phyloP scores from a whole-genome alignment of 23 tunicate genomes.

The Trididemnum clinides region DNA sequence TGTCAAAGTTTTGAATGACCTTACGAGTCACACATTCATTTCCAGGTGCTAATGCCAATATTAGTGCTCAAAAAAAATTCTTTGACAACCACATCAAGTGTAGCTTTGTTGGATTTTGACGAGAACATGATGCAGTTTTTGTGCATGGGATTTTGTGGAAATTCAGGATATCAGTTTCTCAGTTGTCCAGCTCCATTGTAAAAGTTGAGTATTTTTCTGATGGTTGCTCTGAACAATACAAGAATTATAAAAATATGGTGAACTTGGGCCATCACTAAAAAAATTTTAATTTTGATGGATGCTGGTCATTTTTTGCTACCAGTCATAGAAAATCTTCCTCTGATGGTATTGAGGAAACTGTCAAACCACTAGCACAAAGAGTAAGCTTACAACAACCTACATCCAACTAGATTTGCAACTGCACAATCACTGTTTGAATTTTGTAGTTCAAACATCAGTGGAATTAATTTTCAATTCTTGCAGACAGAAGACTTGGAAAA shows the following conservation, averaged over 20 bases:
- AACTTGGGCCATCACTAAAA: slow-evolving; percentile 41
- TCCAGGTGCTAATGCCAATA: too few species aligned
- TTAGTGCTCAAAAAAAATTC: too few species aligned
- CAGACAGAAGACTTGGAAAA: slow-evolving; percentile 11
- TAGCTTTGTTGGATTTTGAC: too few species aligned
- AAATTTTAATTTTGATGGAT: slow-evolving; percentile 30
- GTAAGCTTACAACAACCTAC: slow-evolving; percentile 20
- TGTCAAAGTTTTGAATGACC: too few species aligned
- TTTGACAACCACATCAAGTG: too few species aligned
- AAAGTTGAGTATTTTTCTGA: slow-evolving; percentile 39
- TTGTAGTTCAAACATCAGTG: slow-evolving; percentile 21
- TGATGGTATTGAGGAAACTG: slow-evolving; percentile 20
- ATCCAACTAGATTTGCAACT: slow-evolving; percentile 11
- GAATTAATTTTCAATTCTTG: neutral
- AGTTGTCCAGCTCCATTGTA: neutral
- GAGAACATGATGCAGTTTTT: neutral
- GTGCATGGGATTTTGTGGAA: neutral
- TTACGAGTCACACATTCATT: too few species aligned
- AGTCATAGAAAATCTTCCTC: slow-evolving; percentile 46
- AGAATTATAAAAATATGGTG: slow-evolving; percentile 28
- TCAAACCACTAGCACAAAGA: slow-evolving; percentile 8
- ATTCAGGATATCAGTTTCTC: neutral
- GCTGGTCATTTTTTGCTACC: slow-evolving; percentile 52
- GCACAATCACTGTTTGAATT: slow-evolving; percentile 8
- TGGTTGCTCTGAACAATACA: slow-evolving; percentile 46